These are phyloP conservation scores for Chlorocebus sabaeus DNA, from an alignment of 2,113 vertebrate genomes.

Conservation along the genomic window DNA sequence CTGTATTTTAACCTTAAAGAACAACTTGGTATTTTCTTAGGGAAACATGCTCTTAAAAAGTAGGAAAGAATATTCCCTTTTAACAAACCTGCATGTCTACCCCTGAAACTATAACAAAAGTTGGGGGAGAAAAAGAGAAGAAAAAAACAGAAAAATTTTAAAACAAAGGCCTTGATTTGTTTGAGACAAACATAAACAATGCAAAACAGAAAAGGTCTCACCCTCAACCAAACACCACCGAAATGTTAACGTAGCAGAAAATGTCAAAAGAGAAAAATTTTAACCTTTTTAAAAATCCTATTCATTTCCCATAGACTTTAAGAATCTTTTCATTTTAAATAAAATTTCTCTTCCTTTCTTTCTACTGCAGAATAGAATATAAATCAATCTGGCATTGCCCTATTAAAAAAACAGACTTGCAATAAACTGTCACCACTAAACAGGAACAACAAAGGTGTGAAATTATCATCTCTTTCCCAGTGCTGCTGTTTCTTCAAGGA, in stretches of 20 bases:
- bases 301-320: constrained; percentile 58
- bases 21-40: background rate
- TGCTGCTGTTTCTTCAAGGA: background rate
- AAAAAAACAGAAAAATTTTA: constrained; percentile 40
- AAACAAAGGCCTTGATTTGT: constrained; percentile 61
- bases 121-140: too few species aligned
- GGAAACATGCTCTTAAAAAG: background rate
- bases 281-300: constrained; percentile 48
- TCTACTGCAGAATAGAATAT: constrained; percentile 6
- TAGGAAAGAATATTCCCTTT: background rate
- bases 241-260: constrained; percentile 65
- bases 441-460: background rate
- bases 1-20: constrained; percentile 38
- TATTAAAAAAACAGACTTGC: constrained; percentile 15
- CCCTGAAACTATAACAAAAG: too few species aligned
- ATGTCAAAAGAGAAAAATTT: constrained; percentile 58
- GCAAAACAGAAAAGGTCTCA: constrained; percentile 51
- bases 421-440: background rate
- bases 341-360: background rate
- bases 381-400: background rate
- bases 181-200: constrained; percentile 51
- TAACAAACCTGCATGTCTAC: too few species aligned
- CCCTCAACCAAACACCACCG: constrained; percentile 9
- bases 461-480: background rate
- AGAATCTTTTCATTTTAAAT: constrained; percentile 48